Evolutionary conservation across 2,113 vertebrate species (phyloP), one percentile per base, ranked within the genome.

Genomic region (Heterochromis multidens): DNA sequence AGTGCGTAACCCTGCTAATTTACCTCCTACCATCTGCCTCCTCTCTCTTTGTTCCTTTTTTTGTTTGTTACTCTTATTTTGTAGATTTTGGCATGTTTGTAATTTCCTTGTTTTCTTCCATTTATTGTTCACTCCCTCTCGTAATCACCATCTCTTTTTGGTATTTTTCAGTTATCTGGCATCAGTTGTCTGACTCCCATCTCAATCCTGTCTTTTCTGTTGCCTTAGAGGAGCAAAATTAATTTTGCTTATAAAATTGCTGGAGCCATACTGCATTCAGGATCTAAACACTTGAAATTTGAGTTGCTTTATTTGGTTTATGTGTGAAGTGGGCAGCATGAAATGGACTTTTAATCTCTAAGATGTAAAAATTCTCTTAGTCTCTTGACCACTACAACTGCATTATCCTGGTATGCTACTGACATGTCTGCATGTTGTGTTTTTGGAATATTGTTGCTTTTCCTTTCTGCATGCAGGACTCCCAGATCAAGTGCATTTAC

Each of bases 401-500:
- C 25, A 23, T 70, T 52, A 54, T 87, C 14, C 27, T 17, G 43
- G 19, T 87, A 7, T 76, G 5, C 67, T 27, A 6, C 46, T 40
- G 9, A 14, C 57, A 23, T 60, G 49, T 6, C 11, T 79, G 9
- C 43, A 12, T 33, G 6, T 33, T 29, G 5, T 11, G 33, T 49
- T 63, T 58, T 65, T 21, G 43, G 31, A 16, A 62, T 77, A 17
- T 46, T 21, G 81, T 56, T 23, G 7, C 12, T 1, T 33, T 25
- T 79, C 8, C 14, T 65, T 5, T 81, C 59, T 80, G 40, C 17
- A 2, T 46, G 19, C 92, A 98, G 97, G 97, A 97, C 56, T 96
- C 96, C 9, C 97, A 98, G 93, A 97, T 97, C 82, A 95, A 92
- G 61, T 93, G 95, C 14, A 97, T 98, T 89, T 98, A 96, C 37